Evolutionary conservation across 1,140 invertebrate species (phyloP), one percentile per base, ranked within the genome.

Genomic region (Magallana angulata): DNA sequence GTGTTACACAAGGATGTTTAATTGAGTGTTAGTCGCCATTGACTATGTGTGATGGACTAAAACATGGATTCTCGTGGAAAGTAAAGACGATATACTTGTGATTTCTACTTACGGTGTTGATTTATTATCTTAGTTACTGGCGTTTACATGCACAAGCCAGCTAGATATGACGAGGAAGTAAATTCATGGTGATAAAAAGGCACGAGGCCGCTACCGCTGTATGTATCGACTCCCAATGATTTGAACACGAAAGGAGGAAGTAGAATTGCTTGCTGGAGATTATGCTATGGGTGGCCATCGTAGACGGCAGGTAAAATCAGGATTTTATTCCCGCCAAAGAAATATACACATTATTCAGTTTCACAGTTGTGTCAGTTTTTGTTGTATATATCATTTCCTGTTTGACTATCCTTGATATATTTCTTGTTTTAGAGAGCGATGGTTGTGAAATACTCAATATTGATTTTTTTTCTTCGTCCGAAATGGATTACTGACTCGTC

Each of bases 201-300:
- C 68, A 30, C 18, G 68, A 76, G 24, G 18, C 68, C 68, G 36
- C 24, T 12, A 76, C 24, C 18, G 24, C 68, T 76, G 7, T 48
- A 30, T 76, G 68, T 76, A 30, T 30, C 24, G 36, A 48, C 36
- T 48, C 36, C 24, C 24, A 76, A 76, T 76, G 68, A 76, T 4
- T 76, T 48, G 68, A 76, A 4, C 68, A 9, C 24, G 8, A 12
- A 24, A 76, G 68, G 68, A 76, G 68, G 68, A 76, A 76, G 68
- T 76, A 76, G 24, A 76, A 76, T 76, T 12, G 68, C 18, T 24
- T 8, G 68, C 16, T 7, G 7, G 68, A 36, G 68, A 76, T 18
- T 76, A 76, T 76, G 68, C 68, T 76, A 76, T 76, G 68, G 68
- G 68, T 76, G 68, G 68, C 68, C 68, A 76, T 76, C 68, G 68